These are phyloP conservation scores for Danionella dracula DNA, from an alignment of 2,797 vertebrate species.

Conservation along the genomic window DNA sequence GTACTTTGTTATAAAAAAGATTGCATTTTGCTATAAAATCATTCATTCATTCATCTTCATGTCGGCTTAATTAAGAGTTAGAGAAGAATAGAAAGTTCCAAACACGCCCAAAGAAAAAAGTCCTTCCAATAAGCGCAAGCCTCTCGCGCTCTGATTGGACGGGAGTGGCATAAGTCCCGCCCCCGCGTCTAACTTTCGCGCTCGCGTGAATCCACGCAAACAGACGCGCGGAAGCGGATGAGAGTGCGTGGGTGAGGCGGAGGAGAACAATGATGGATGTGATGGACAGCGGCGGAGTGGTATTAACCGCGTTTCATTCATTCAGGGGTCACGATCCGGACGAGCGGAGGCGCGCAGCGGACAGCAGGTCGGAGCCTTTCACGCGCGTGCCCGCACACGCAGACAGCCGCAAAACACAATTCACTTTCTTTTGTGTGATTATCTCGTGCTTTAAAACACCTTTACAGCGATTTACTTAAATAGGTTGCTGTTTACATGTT, in stretches of 20 bases:
- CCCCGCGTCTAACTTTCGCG: background rate
- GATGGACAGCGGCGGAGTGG: constrained; percentile 78
- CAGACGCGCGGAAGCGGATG: background rate
- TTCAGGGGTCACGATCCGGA: constrained; percentile 63
- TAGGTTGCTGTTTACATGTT: too few species aligned
- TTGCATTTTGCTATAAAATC: too few species aligned
- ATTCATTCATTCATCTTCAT: too few species aligned
- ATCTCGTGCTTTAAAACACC: too few species aligned
- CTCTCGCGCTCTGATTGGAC: constrained; percentile 39
- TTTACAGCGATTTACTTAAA: too few species aligned
- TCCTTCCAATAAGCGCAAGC: constrained; percentile 8
- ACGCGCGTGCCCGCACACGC: background rate
- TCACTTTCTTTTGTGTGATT: too few species aligned
- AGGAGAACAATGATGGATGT: constrained; percentile 40
- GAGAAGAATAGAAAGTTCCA: too few species aligned
- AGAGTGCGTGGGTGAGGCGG: background rate
- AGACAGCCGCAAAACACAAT: too few species aligned
- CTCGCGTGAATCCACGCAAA: background rate
- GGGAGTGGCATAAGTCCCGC: background rate
- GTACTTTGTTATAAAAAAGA: too few species aligned
- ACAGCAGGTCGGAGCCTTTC: constrained; percentile 7
- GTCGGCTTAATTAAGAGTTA: too few species aligned
- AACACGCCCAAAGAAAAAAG: background rate
- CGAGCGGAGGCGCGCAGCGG: constrained; percentile 35
- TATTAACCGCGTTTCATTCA: constrained; percentile 80